Evolutionary conservation across 2,113 vertebrate genomes (phyloP), one percentile per base, ranked within the genome.

Genomic region (Pterocles gutturalis): DNA sequence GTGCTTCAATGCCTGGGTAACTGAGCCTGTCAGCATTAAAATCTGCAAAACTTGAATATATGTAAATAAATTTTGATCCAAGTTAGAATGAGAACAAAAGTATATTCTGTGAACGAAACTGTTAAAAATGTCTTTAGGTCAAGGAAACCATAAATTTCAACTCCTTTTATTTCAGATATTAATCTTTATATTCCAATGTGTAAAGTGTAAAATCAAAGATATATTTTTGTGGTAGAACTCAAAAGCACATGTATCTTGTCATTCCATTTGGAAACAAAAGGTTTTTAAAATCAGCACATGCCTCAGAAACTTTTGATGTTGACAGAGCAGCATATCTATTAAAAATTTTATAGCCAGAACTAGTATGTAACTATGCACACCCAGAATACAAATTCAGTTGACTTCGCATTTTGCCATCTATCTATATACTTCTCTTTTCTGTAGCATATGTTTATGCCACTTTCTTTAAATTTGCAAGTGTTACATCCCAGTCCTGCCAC

Each of bases 231-330:
- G 25, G 45, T 19, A 75, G 72, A 93, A 83, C 34, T 64, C 61
- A 87, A 95, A 94, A 65, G 24, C 48, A 60, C 24, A 38, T 90
- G 53, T 85, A 90, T 93, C 90, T 90, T 97, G 87, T 91, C 88
- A 79, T 45, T 86, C 54, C 17, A 11, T 83, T 69, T n/a, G 25
- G 71, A 83, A 86, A 70, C 4, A 83, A 90, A 93, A 90, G 28
- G 6, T 83, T 95, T 93, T 90, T 83, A 57, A 88, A 94, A 86
- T 86, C 66, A 72, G 3, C 28, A 80, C 71, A 61, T 93, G 91
- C 64, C 61, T 81, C 43, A 62, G 80, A 91, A 95, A 89, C 80
- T 64, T 97, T 92, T 95, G 93, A 94, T 94, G 87, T 83, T 89
- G 80, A 84, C 21, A 43, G 33, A 95, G 29, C 55, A 83, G 49